These are phyloP conservation scores for Bubalus kerabau DNA, from an alignment of 2,113 vertebrate genomes.

Conservation along the genomic window DNA sequence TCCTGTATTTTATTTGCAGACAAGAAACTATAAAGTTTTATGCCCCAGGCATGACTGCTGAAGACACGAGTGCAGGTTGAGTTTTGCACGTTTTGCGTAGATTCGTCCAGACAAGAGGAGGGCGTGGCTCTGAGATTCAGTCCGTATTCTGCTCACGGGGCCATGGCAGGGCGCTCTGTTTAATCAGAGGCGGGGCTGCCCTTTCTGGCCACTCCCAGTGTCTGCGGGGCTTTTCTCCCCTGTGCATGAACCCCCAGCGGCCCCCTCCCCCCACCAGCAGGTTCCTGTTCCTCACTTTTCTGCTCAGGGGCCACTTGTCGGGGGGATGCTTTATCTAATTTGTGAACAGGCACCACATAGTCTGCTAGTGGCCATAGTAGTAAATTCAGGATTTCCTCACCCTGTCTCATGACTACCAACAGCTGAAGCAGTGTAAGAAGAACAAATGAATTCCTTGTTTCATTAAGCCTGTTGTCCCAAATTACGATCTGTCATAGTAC, in stretches of 20 bases:
- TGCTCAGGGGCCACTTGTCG: too few species aligned
- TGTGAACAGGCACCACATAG: background rate
- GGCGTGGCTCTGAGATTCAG: background rate
- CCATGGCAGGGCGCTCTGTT: background rate
- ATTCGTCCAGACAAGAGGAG: background rate
- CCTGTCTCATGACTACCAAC: background rate
- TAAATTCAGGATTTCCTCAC: background rate
- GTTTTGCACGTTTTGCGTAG: accelerated
- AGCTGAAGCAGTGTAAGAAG: background rate
- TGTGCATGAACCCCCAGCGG: background rate
- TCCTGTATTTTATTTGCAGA: background rate
- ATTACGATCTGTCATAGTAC: background rate
- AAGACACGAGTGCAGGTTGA: background rate
- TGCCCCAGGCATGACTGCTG: background rate
- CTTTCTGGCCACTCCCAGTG: background rate
- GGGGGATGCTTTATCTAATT: background rate
- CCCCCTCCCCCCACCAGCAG: accelerated
- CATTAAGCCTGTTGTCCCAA: background rate
- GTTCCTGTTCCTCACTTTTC: background rate
- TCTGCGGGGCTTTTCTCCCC: background rate
- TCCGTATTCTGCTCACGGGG: background rate
- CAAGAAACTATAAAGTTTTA: background rate
- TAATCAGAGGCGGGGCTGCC: background rate
- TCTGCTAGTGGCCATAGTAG: background rate
- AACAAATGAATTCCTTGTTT: background rate